Conservation (phyloP, 2,797 vertebrate species). For the Phyllotis vaccarum region DNA sequence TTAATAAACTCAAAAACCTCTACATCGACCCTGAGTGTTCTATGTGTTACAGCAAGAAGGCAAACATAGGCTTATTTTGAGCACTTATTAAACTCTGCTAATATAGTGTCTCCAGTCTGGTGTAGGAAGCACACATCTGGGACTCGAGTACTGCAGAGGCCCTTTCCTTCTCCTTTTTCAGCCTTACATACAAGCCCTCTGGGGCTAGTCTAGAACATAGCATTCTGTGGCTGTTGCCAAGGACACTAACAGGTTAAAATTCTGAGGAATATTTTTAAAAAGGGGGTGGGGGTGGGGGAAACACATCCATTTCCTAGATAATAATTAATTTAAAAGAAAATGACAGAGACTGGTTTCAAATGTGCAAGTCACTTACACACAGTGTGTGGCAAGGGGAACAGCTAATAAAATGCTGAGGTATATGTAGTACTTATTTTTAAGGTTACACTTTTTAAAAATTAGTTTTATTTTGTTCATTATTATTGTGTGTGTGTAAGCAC, state of each 20-base stretch:
- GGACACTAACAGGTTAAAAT: conserved; percentile 50
- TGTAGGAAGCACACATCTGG: neutral
- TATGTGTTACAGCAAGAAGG: conserved; percentile 52
- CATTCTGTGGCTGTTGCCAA: conserved; percentile 46
- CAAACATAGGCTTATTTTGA: conserved; percentile 64
- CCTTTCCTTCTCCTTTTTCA: conserved; percentile 14
- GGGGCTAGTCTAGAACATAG: conserved; percentile 33
- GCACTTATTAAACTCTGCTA: conserved; percentile 67
- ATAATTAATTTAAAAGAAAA: conserved; percentile 46
- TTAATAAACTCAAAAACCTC: conserved; percentile 76
- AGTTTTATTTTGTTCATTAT: neutral
- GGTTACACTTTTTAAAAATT: neutral
- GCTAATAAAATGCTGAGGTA: neutral
- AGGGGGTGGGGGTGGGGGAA: neutral
- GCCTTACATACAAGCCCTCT: conserved; percentile 8
- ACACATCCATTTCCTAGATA: conserved; percentile 18
- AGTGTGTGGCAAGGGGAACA: neutral
- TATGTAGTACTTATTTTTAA: neutral
- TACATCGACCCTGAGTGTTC: conserved; percentile 57
- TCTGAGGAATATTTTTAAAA: neutral
- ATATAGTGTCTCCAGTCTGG: conserved; percentile 21
- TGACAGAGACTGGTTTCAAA: conserved; percentile 46
- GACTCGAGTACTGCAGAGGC: neutral
- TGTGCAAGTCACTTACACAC: neutral
- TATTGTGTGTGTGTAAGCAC: neutral